Conservation (phyloP, 2,888 invertebrate genomes). For the Lepidocyrtoides sp. region DNA sequence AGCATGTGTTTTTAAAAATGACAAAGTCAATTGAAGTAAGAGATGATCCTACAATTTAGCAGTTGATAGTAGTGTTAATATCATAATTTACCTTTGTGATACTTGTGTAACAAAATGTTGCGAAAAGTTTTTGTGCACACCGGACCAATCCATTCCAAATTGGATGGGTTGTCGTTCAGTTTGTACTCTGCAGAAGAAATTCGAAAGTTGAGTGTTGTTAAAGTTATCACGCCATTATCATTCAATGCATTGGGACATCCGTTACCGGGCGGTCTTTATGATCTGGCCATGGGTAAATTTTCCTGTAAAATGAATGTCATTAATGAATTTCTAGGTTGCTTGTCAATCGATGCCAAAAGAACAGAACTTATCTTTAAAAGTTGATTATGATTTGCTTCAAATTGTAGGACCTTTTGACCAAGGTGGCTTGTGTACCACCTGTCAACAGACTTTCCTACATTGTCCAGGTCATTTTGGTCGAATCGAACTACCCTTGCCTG, state of each 20-base stretch:
- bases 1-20: background rate
- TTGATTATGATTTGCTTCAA: constrained; percentile 36
- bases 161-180: constrained; percentile 88
- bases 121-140: constrained; percentile 77
- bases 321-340: no score
- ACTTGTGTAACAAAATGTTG: constrained; percentile 63
- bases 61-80: no score
- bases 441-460: constrained; percentile 89
- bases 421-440: constrained; percentile 93
- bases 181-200: constrained; percentile 93
- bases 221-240: constrained; percentile 92
- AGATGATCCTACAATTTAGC: no score
- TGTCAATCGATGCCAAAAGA: no score
- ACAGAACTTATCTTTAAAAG: background rate
- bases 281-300: constrained; percentile 93
- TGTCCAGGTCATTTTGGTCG: constrained; percentile 99
- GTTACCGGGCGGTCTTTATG: constrained; percentile 95
- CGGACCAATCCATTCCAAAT: constrained; percentile 77
- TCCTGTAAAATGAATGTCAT: background rate
- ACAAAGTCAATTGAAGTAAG: background rate
- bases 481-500: constrained; percentile 95
- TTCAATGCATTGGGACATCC: constrained; percentile 95
- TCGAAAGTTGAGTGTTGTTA: constrained; percentile 92
- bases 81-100: no score
- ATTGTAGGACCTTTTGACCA: constrained; percentile 89